Base-by-base conservation (phyloP, 2,888 invertebrate species). In the Chromoteleia sp. region DNA sequence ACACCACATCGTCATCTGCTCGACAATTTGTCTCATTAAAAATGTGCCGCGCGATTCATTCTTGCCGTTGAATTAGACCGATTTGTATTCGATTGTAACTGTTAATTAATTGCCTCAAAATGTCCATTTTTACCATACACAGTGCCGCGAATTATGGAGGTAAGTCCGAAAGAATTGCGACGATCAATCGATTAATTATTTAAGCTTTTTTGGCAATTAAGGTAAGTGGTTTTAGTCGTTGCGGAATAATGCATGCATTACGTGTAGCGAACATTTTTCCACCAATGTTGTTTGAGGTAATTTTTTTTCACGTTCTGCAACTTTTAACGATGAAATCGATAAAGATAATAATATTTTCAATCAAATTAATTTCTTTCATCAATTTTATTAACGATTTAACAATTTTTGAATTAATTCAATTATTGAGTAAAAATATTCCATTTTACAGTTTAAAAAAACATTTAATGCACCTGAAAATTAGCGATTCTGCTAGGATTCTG, bases 161-260 rank as follows among this genome's bases (percentile, higher is more conserved):
- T 50, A 52, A 30, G 39, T 25, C n/a, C 17, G 10, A 33, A 43
- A 61, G 21, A 61, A 52, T 50, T 14, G 19, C 54, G 43, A 8
- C n/a, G 25, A 76, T 68, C 67, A 74, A 39, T 61, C 50, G 39
- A 68, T 68, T 61, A 33, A 76, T 52, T 43, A 76, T 67, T 58
- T 21, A 59, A 41, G 17, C 54, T 48, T 70, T 52, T 70, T 56
- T 33, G 48, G 54, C 33, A 70, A 70, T 77, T 70, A 70, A 54
- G 77, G 70, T 77, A 77, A 70, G 70, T 77, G 50, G 70, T 70
- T 77, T 76, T 63, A 61, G 61, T 61, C 52, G 58, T 67, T 41
- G 36, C 7, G 12, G 17, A 54, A 70, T 76, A 68, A 68, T 70
- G 68, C 59, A 76, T 65, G 56, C 65, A 19, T 54, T 29, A 39